These are phyloP conservation scores for Mycteria americana DNA, from an alignment of 2,797 vertebrate genomes.

Conservation along the genomic window DNA sequence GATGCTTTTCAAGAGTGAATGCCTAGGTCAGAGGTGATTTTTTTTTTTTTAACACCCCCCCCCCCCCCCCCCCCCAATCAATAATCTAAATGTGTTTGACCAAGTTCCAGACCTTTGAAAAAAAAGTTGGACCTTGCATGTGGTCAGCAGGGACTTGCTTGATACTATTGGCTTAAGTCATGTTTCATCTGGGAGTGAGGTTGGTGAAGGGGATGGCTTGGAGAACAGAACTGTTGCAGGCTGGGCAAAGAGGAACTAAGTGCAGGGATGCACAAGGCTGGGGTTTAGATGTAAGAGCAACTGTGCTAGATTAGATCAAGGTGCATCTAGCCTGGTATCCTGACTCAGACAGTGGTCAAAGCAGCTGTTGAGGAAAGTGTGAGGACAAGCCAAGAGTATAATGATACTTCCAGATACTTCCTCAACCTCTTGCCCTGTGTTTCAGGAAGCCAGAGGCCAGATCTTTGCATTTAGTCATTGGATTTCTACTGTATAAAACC, in stretches of 20 bases:
- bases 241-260: not conserved
- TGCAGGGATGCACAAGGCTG: not conserved
- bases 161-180: not conserved
- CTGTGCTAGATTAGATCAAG: not conserved
- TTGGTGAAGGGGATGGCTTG: not conserved
- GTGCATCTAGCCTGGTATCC: not conserved
- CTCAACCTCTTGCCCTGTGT: not conserved
- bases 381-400: not conserved
- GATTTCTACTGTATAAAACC: not conserved
- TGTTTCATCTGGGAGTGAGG: not conserved
- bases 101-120: not conserved
- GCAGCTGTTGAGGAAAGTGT: not conserved
- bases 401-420: not conserved
- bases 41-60: not conserved
- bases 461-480: not conserved
- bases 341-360: constrained; percentile 5
- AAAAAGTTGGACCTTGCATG: not conserved
- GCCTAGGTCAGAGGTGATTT: not conserved
- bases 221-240: not conserved
- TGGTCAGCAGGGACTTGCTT: not conserved
- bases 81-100: not conserved
- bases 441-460: not conserved
- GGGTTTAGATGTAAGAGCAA: not conserved
- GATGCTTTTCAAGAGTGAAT: not conserved
- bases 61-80: rapidly evolving